phyloP scores from a whole-genome alignment of 2,888 invertebrate species.

The Drosophila birchii region DNA sequence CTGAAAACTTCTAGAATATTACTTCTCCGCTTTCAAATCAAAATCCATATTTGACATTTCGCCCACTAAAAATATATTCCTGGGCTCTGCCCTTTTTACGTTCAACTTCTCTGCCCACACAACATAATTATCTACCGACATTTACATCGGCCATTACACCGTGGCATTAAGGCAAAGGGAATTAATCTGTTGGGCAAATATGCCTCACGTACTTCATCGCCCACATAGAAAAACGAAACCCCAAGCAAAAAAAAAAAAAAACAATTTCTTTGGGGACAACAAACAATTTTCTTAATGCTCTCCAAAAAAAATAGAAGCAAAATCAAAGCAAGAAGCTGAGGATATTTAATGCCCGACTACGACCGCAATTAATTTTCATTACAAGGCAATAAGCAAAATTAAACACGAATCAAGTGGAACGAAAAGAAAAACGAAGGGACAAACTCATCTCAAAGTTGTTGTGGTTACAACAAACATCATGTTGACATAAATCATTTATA shows the following conservation, averaged over 20 bases:
- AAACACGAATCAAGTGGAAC: constrained; percentile 69
- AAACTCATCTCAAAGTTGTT: constrained; percentile 1
- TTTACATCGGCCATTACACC: constrained; percentile 41
- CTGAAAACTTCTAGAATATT: neutral
- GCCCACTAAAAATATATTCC: constrained; percentile 4
- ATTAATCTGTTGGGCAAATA: constrained; percentile 72
- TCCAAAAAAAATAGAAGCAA: constrained; percentile 13
- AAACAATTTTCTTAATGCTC: constrained; percentile 58
- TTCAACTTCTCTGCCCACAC: constrained; percentile 31
- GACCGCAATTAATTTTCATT: constrained; percentile 77
- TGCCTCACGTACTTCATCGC: constrained; percentile 51
- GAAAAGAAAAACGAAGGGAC: constrained; percentile 10
- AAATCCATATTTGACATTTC: neutral
- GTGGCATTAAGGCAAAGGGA: constrained; percentile 37
- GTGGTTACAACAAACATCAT: constrained; percentile 43
- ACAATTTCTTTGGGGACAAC: constrained; percentile 49
- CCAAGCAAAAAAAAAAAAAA: constrained; percentile 13
- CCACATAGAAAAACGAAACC: constrained; percentile 44
- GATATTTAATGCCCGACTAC: constrained; percentile 39
- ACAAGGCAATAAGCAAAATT: constrained; percentile 75
- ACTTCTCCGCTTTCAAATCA: neutral
- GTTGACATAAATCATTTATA: constrained; percentile 67
- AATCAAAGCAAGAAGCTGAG: constrained; percentile 29
- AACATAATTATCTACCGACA: constrained; percentile 5
- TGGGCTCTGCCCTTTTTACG: neutral